A percentile compares a stretch with the other conserved stretches of the same genome.
Evolutionary conservation across 2,888 invertebrate genomes (phyloP).

Genomic region (Fragum fragum): DNA sequence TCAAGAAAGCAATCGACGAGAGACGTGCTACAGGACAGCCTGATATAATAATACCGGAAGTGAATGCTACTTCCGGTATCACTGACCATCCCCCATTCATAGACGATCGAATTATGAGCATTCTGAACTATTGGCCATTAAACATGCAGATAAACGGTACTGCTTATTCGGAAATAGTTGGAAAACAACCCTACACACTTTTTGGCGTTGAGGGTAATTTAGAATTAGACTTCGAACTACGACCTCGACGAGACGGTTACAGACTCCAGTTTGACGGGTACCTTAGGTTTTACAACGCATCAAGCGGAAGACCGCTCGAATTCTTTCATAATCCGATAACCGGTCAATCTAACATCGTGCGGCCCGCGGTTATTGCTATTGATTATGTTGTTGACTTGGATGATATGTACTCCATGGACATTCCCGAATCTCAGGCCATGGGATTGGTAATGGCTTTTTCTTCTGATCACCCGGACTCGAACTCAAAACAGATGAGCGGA

Average conservation of each 20-base stretch:
- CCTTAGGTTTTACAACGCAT: slow-evolving; percentile 34
- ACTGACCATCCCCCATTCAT: slow-evolving; percentile 31
- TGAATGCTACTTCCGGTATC: slow-evolving; percentile 42
- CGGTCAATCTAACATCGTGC: slow-evolving; percentile 43
- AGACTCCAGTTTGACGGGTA: slow-evolving; percentile 52
- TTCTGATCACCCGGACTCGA: slow-evolving; percentile 4
- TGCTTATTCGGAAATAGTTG: slow-evolving; percentile 62
- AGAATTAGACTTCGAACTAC: slow-evolving; percentile 29
- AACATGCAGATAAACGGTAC: slow-evolving; percentile 54
- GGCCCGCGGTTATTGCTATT: neutral
- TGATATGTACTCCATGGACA: slow-evolving; percentile 57
- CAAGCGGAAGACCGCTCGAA: slow-evolving; percentile 34
- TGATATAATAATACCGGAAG: slow-evolving; percentile 66
- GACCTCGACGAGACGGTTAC: slow-evolving; percentile 39
- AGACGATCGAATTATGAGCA: slow-evolving; percentile 52
- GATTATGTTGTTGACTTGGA: slow-evolving; percentile 53
- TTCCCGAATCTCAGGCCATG: slow-evolving; percentile 44
- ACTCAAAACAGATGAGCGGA: slow-evolving; percentile 12
- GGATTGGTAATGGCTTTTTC: slow-evolving; percentile 58
- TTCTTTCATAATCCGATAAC: slow-evolving; percentile 64
- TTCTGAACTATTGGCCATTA: slow-evolving; percentile 27
- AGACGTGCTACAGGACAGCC: slow-evolving; percentile 60
- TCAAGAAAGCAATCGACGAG: slow-evolving; percentile 67
- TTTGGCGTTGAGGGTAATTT: slow-evolving; percentile 52
- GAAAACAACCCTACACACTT: slow-evolving; percentile 48